Evolutionary conservation across 2,113 vertebrate genomes (phyloP), one percentile per base, ranked within the genome.

Genomic region (Electrona antarctica): DNA sequence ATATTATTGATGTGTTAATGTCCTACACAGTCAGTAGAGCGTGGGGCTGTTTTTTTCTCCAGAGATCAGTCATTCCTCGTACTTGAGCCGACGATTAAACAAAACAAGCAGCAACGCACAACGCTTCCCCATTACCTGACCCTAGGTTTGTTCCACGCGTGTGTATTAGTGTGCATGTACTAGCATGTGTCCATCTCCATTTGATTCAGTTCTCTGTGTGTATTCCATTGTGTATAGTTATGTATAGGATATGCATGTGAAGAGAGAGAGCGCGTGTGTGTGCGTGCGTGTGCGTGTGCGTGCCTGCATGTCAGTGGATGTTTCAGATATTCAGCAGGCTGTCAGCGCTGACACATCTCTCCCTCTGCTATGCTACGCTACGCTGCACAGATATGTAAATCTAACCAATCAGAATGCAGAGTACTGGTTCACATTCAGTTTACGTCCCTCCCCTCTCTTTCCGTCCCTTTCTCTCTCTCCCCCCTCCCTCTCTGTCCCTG

Each of bases 351-450:
- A 91, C 93, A 91, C 92, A 91, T 93, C 92, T 93, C 92, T 92
- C 89, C 91, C 87, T 86, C 87, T 92, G 89, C 91, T 21, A 21
- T 21, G 21, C 21, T 21, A 85, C 88, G 21, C 21, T 21, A 21
- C 80, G 86, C 90, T 92, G 88, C 91, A 93, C 92, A 91, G 87
- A 91, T 92, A 94, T 93, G 92, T 91, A 91, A 93, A 93, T 93
- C 77, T 76, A 60, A 79, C 83, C 83, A 90, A 88, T 91, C 90
- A 90, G 90, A 92, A 93, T 92, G 89, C 92, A 87, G 87, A 88
- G 90, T 88, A 85, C 90, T 89, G 87, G 92, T 93, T 92, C 92
- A 92, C 88, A 90, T 89, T 92, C 91, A 93, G 89, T 91, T 91
- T 92, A 93, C 68, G 71, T 64, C 83, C 74, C 79, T 67, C 58